Evolutionary conservation across 2,888 invertebrate species (phyloP).

Genomic region (Trachelus troglodyta): DNA sequence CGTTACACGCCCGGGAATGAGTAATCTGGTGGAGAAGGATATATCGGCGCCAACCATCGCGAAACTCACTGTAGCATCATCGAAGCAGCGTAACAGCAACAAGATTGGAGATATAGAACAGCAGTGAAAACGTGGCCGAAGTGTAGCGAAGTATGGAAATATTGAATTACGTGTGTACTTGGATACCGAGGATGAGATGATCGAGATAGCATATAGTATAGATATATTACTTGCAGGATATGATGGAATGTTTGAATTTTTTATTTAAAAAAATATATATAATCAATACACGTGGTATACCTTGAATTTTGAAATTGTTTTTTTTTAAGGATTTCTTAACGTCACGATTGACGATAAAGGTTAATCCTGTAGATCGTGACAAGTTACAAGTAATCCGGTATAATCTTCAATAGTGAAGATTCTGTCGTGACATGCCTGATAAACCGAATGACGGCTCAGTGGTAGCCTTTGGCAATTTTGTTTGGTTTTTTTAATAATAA

Average conservation of each 20-base stretch:
- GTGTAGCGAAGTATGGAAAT: background rate
- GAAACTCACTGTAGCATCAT: background rate
- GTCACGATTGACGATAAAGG: background rate
- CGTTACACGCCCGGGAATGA: background rate
- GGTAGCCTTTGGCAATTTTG: background rate
- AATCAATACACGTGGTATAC: background rate
- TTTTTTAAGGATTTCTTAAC: background rate
- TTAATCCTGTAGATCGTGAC: background rate
- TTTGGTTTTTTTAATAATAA: background rate
- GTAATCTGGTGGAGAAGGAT: background rate
- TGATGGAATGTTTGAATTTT: background rate
- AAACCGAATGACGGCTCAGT: background rate
- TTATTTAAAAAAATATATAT: background rate
- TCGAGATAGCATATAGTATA: background rate
- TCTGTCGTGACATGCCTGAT: background rate
- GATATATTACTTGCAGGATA: background rate
- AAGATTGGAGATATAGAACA: background rate
- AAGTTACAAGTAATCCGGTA: background rate
- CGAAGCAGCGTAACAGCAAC: background rate
- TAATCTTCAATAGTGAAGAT: background rate
- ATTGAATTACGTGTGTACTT: background rate
- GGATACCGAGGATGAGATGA: background rate
- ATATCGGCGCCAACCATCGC: background rate
- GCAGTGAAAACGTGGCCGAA: background rate
- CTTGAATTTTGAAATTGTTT: background rate